Evolutionary conservation across 2,888 invertebrate genomes (phyloP), one percentile per base, ranked within the genome.

Genomic region (Aphrophora alni): DNA sequence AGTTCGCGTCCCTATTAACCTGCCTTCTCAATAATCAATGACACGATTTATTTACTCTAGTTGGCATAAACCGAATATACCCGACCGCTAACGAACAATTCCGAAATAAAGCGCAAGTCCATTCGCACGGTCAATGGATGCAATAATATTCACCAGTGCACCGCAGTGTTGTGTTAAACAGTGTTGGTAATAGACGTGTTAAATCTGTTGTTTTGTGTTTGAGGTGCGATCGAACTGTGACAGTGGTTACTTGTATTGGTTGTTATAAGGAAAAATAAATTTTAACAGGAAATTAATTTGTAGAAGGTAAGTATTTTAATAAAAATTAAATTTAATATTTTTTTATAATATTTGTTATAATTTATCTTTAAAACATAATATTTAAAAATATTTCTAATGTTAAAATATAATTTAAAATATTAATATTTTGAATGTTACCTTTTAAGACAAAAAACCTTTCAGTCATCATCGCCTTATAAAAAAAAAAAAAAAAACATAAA

Each of bases 11-110:
- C 33, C 33, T 14, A 44, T 44, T 59, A 59, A 59, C 59, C 59
- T 59, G 59, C 59, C 59, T 59, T 59, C 59, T 59, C 59, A 59
- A 59, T 59, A 59, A 59, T 59, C 59, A 59, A 59, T 59, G 59
- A 21, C 59, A 59, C 59, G n/a, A 59, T 59, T 21, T 59, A 59
- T 59, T 59, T 59, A 59, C 59, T 59, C 59, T 59, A 21, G 12
- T 33, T 33, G 33, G 33, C 33, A 33, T 8, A 33, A 21, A 1
- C 59, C 59, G 59, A 59, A 21, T 21, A 7, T 59, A 59, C 1
- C 59, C 59, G 59, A 59, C 4, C 2, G 4, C 3, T 3, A 21
- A 59, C 59, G 59, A 59, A 59, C 21, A 12, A 4, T 59, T 21
- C 59, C 59, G 59, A 59, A 5, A 59, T 59, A 59, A 10, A 59